These are phyloP conservation scores for Crocidura indochinensis DNA, from an alignment of 2,797 vertebrate species.

Conservation along the genomic window DNA sequence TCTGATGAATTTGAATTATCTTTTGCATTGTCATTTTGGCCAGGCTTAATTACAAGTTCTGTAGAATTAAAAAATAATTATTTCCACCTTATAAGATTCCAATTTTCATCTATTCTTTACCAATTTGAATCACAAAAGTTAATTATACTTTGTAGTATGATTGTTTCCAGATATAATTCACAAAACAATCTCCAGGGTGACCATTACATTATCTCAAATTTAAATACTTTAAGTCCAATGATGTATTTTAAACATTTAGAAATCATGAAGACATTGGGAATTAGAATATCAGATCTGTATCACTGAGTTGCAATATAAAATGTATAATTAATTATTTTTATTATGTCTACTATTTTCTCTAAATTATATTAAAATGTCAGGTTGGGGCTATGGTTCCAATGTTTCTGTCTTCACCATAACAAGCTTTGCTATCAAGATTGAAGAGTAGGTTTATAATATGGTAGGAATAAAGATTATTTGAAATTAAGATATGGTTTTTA, in stretches of 20 bases:
- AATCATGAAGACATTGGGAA: background rate
- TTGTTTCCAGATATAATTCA: background rate
- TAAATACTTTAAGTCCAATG: background rate
- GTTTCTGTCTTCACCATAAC: too few species aligned
- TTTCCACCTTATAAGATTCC: background rate
- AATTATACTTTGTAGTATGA: background rate
- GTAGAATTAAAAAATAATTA: background rate
- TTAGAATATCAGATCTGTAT: background rate
- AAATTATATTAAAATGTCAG: background rate
- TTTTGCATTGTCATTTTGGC: constrained; percentile 6
- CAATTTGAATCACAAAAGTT: background rate
- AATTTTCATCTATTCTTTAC: background rate
- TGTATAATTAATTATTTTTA: constrained; percentile 20
- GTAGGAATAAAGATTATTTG: background rate
- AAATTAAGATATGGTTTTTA: background rate
- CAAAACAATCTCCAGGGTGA: background rate
- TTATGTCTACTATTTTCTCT: constrained; percentile 4
- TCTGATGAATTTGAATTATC: background rate
- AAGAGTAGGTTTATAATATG: background rate
- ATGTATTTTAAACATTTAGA: background rate
- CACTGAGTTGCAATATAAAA: background rate
- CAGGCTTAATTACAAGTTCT: constrained; percentile 22
- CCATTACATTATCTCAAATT: background rate
- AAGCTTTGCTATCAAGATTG: background rate
- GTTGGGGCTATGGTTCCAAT: too few species aligned